Evolutionary conservation across 2,113 vertebrate genomes (phyloP).

Genomic region (Stegostoma tigrinum): DNA sequence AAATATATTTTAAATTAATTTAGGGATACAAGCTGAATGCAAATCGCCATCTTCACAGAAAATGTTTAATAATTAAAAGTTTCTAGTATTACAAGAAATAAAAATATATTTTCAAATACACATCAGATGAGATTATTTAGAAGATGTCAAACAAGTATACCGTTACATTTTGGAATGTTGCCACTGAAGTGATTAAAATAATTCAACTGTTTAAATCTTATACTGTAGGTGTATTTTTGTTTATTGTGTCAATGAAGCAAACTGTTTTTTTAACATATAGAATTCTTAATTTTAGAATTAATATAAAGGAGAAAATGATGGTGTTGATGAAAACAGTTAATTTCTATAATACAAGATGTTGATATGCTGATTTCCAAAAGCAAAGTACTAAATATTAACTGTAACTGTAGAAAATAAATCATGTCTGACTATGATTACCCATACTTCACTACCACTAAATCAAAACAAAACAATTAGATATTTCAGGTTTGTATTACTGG

Average conservation of each 20-base stretch:
- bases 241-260: not conserved
- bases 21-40: slow-evolving; percentile 1
- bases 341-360: not conserved
- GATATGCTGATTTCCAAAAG: not conserved
- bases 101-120: not conserved
- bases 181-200: not conserved
- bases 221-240: not conserved
- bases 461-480: not conserved
- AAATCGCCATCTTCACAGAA: not conserved
- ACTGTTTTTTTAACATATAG: not conserved
- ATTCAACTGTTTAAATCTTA: not conserved
- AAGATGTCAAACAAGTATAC: not conserved
- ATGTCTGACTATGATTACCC: not conserved
- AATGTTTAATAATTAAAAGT: not conserved
- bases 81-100: slow-evolving; percentile 1
- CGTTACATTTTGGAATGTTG: slow-evolving; percentile 14
- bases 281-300: not conserved
- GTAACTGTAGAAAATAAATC: not conserved
- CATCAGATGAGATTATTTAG: not conserved
- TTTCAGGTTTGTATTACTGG: not conserved
- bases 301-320: not conserved
- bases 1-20: slow-evolving; percentile 19
- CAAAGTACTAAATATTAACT: not conserved
- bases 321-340: not conserved
- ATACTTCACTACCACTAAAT: not conserved